phyloP scores from a whole-genome alignment of 2,113 vertebrate genomes.

The Xenotilapia leptura region DNA sequence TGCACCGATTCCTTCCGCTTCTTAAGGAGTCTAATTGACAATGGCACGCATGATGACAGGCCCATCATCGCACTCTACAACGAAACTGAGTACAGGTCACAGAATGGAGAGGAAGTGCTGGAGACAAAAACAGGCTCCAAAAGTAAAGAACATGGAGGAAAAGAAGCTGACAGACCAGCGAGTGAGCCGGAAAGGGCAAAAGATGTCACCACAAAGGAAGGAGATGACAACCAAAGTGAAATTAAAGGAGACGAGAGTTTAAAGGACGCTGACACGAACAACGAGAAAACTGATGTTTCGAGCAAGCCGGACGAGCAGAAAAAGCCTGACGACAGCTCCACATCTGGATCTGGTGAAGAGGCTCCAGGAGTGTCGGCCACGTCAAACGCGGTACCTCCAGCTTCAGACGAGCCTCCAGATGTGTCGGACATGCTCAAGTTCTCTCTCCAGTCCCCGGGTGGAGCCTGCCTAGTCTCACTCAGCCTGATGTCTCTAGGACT shows the following conservation, averaged over 20 bases:
- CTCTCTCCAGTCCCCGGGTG: constrained; percentile 81
- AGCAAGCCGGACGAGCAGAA: background rate
- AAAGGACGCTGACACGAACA: background rate
- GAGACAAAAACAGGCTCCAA: background rate
- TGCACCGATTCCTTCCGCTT: constrained; percentile 83
- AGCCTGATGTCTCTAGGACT: constrained; percentile 84
- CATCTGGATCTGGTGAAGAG: background rate
- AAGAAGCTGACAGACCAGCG: background rate
- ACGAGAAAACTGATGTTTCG: background rate
- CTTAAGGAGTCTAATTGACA: constrained; percentile 66
- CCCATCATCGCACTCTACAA: constrained; percentile 69
- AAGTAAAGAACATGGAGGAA: background rate
- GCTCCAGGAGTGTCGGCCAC: background rate
- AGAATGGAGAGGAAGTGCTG: background rate
- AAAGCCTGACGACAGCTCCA: background rate
- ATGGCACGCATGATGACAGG: constrained; percentile 48
- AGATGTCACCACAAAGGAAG: background rate
- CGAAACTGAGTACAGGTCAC: constrained; percentile 46
- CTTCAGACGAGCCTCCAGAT: background rate
- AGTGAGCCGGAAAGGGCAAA: background rate
- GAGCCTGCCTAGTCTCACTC: constrained; percentile 76
- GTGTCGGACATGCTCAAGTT: constrained; percentile 71
- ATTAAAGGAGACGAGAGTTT: background rate
- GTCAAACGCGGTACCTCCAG: accelerated
- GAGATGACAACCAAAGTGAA: background rate